Evolutionary conservation across 2,888 invertebrate species (phyloP).

Genomic region (Sesia bembeciformis): DNA sequence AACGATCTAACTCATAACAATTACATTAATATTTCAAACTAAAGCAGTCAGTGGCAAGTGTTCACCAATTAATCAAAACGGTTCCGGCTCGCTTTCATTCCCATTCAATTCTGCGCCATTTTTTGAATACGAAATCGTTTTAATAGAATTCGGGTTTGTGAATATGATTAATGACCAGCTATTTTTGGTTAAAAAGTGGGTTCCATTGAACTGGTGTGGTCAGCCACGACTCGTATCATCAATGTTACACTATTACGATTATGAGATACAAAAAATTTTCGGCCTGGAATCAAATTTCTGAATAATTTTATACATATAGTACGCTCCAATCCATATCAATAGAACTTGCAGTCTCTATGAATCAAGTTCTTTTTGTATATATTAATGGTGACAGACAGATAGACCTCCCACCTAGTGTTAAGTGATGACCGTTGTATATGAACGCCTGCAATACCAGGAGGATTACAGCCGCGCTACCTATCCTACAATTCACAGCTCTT

Average conservation of each 20-base stretch:
- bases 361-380: too few relatives aligned
- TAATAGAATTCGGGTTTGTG: constrained; percentile 33
- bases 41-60: not conserved
- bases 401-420: too few relatives aligned
- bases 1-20: not conserved
- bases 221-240: constrained; percentile 7
- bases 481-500: too few relatives aligned
- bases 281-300: too few relatives aligned
- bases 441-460: too few relatives aligned
- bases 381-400: too few relatives aligned
- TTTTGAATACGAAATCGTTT: constrained; percentile 50
- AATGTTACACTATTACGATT: constrained; percentile 8
- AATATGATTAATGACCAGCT: constrained; percentile 27
- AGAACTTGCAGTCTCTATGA: too few relatives aligned
- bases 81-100: constrained; percentile 26
- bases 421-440: too few relatives aligned
- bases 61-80: constrained; percentile 40
- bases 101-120: constrained; percentile 40
- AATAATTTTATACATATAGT: too few relatives aligned
- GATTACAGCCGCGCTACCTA: too few relatives aligned
- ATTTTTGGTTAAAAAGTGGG: constrained; percentile 20
- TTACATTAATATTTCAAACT: not conserved
- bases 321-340: too few relatives aligned
- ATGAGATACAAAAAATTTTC: too few relatives aligned
- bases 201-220: constrained; percentile 1